Conservation (phyloP, 2,888 invertebrate genomes). For the Germaria angustata region DNA sequence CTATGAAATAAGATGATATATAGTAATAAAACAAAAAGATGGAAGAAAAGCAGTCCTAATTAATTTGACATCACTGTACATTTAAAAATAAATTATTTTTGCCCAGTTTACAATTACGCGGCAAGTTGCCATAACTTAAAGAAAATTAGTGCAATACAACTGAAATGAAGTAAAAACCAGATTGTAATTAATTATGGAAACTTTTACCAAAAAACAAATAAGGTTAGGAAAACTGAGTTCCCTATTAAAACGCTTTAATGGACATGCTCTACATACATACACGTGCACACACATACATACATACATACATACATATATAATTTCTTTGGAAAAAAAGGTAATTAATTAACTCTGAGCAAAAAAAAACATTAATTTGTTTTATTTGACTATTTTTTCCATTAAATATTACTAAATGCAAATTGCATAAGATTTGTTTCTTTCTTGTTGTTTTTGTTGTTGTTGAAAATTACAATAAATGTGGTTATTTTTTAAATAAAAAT, state of each 20-base stretch:
- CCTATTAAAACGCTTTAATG: background rate
- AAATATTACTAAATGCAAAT: conserved; percentile 21
- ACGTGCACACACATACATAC: no score
- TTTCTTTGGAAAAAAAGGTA: background rate
- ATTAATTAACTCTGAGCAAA: conserved; percentile 10
- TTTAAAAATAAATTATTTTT: background rate
- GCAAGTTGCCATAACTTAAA: background rate
- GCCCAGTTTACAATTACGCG: background rate
- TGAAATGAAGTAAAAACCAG: background rate
- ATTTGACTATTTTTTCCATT: conserved; percentile 3
- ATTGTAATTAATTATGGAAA: background rate
- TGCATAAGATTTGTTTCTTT: conserved; percentile 13
- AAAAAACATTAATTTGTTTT: background rate
- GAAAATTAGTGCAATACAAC: background rate
- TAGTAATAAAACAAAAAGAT: no score
- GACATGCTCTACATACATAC: background rate
- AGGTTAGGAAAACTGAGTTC: background rate
- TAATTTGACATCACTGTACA: background rate
- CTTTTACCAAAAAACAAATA: background rate
- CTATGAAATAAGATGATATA: no score
- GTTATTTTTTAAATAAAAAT: conserved; percentile 40
- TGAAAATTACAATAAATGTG: conserved; percentile 34
- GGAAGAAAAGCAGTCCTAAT: no score
- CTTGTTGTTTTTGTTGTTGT: background rate
- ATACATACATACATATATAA: no score